Base-by-base conservation (phyloP, 1,140 invertebrate genomes). In the fruit fly (Drosophila melanogaster) region DNA sequence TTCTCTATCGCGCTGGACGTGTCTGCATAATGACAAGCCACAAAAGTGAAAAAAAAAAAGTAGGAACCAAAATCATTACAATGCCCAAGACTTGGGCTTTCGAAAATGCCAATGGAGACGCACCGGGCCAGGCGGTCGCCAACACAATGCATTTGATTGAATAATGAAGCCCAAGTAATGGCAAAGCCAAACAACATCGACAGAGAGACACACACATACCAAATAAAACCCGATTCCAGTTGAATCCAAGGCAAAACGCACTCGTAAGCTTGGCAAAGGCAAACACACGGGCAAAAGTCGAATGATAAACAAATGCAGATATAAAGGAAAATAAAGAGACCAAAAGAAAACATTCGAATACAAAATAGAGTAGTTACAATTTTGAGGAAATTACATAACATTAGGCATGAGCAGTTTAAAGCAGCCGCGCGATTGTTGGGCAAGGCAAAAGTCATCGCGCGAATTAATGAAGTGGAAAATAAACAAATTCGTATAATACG, bases 401-500 rank as follows among this genome's bases (percentile, higher is more conserved):
- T 60, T 67, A 75, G 79, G 64, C 41, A 60, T 56, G 55, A 30
- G 41, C 47, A 46, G 17, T 50, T 50, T 33, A n/a, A 50, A 50
- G 47, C 47, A 30, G 47, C 47, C 47, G 47, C 49, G 40, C 56
- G 12, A 17, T 65, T 50, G 47, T 50, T 77, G 65, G 53, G 51
- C 57, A 66, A 56, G 53, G 70, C 70, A 60, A 74, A 58, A 77
- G 67, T 81, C 81, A 72, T 74, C 71, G 70, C 65, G 71, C 79
- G 61, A 84, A 61, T 89, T 86, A 86, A 86, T 86, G 84, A 86
- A 86, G 84, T 86, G 79, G 71, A 86, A 86, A 87, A 86, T 86
- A 86, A 85, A 85, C 77, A 85, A 69, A 85, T 80, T 77, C 73
- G 69, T 59, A 77, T 69, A 79, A 79, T 84, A 57, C n/a, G n/a